Evolutionary conservation across 2,113 vertebrate genomes (phyloP).

Genomic region (Erpornis zantholeuca): DNA sequence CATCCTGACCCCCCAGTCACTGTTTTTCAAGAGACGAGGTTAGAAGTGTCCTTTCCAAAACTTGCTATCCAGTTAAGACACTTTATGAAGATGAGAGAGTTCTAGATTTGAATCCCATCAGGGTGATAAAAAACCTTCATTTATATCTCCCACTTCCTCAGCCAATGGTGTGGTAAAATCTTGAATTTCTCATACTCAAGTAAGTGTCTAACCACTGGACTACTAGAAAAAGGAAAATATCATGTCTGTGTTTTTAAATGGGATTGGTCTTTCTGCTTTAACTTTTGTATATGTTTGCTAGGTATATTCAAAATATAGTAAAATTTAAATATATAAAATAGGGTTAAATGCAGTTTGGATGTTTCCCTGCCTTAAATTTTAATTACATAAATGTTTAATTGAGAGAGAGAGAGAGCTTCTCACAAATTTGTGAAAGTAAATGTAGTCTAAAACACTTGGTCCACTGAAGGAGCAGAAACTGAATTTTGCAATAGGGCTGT

Average conservation of each 20-base stretch:
- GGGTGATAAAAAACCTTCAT: not conserved
- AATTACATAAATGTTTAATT: not conserved
- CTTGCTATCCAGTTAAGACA: not conserved
- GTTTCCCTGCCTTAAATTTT: not conserved
- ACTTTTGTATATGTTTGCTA: not conserved
- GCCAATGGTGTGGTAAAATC: not conserved
- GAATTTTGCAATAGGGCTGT: not conserved
- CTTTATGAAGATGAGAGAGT: not conserved
- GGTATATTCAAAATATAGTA: not conserved
- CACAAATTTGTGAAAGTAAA: not conserved
- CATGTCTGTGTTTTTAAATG: not conserved
- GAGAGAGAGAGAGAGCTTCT: not conserved
- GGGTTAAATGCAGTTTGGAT: not conserved
- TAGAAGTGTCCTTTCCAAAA: not conserved
- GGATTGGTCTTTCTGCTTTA: not conserved
- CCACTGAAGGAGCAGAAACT: not conserved
- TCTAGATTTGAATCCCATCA: not conserved
- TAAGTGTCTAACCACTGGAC: not conserved
- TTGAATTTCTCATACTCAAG: not conserved
- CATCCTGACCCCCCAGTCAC: not conserved
- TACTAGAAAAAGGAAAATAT: not conserved
- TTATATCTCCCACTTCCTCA: not conserved
- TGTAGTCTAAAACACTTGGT: not conserved
- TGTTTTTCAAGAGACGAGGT: not conserved
- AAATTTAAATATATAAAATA: not conserved